Base-by-base conservation (phyloP, 2,888 invertebrate species). In the Epiperipatus broadwayi region DNA sequence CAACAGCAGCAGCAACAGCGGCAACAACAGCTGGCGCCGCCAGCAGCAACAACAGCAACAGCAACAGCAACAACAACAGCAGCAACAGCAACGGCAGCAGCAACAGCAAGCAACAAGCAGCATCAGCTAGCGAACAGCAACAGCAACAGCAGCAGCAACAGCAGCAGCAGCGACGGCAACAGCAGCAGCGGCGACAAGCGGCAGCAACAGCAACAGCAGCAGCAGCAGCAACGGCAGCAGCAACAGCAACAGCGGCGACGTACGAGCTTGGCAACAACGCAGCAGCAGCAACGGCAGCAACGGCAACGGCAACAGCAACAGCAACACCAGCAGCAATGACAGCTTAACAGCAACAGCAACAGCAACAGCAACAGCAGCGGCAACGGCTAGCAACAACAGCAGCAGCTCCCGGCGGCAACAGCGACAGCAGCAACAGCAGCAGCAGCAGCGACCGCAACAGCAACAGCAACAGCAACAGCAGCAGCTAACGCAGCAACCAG, bases 101-200 rank as follows among this genome's bases (percentile, higher is more conserved):
- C 25, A 25, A 25, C 25, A 25, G 25, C 25, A 25, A 25, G 25
- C 25, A 25, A 25, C 25, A 25, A 25, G 7, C 7, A 25, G 7
- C 7, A n/a, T n/a, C 7, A n/a, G 7, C 7, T 8, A 7, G 10
- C 8, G 7, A 25, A 25, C 25, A 25, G 25, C 25, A 25, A 25
- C 25, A 25, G 25, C 25, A 25, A 25, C 25, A 25, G 25, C n/a
- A 25, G 25, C 25, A 25, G 25, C 25, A 25, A n/a, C 25, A 25
- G 25, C 25, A 25, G 25, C 25, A 25, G 25, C 25, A 25, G 25
- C 25, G 10, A n/a, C 25, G 10, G 25, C 25, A 25, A 25, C 25
- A 25, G 10, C 25, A 25, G 10, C 25, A 25, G 10, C 25, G 10
- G 10, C 25, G 10, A n/a, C n/a, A n/a, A n/a, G n/a, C n/a, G n/a